phyloP scores from a whole-genome alignment of 2,888 invertebrate species.

The Drosophila barbarae region DNA sequence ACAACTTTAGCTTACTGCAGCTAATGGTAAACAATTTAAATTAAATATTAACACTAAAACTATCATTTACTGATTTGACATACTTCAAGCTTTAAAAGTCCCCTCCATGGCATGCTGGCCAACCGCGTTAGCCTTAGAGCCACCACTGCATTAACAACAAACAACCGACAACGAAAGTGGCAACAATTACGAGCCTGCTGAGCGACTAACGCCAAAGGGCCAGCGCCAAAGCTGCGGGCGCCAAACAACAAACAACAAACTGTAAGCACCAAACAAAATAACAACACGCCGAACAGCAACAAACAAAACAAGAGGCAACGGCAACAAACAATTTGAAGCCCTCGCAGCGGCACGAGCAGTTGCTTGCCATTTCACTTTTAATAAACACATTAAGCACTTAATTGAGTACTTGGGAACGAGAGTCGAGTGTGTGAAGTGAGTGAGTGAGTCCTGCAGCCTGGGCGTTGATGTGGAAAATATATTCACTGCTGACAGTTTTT shows the following conservation, averaged over 20 bases:
- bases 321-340: conserved; percentile 21
- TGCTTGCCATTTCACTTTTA: conserved; percentile 67
- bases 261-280: conserved; percentile 18
- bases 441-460: conserved; percentile 14
- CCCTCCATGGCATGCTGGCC: neutral
- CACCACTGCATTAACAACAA: conserved; percentile 11
- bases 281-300: conserved; percentile 10
- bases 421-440: conserved; percentile 15
- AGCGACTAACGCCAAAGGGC: conserved; percentile 43
- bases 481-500: conserved; percentile 19
- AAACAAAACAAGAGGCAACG: conserved; percentile 5
- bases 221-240: conserved; percentile 24
- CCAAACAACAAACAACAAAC: conserved; percentile 19
- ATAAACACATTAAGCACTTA: conserved; percentile 68
- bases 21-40: neutral
- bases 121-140: conserved; percentile 8
- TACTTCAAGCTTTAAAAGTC: neutral
- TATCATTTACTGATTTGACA: neutral
- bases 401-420: conserved; percentile 52
- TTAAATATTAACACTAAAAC: neutral
- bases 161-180: conserved; percentile 41
- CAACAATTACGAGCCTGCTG: conserved; percentile 55
- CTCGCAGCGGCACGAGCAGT: conserved; percentile 25
- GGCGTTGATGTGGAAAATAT: conserved; percentile 36
- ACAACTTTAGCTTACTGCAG: neutral